phyloP scores from a whole-genome alignment of 1,140 invertebrate species.

The Panulirus ornatus region DNA sequence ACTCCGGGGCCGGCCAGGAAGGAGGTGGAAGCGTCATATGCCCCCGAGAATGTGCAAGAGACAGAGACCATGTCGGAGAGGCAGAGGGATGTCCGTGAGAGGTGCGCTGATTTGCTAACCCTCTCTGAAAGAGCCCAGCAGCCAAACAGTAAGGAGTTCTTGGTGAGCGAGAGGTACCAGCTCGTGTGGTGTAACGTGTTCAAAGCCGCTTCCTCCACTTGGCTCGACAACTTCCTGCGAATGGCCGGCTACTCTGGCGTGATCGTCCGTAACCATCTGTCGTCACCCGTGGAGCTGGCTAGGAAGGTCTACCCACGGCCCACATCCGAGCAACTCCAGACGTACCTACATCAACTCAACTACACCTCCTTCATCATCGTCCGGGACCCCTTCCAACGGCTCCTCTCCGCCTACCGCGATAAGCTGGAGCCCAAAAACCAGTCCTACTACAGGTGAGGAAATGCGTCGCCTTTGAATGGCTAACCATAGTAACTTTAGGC shows the following conservation, averaged over 20 bases:
- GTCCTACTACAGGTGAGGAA: slow-evolving; percentile 20
- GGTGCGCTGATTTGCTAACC: neutral
- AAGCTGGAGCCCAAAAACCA: slow-evolving; percentile 78
- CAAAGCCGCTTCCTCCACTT: slow-evolving; percentile 91
- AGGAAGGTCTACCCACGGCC: slow-evolving; percentile 20
- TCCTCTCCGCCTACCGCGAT: slow-evolving; percentile 81
- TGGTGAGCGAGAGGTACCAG: slow-evolving; percentile 86
- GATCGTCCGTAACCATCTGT: slow-evolving; percentile 69
- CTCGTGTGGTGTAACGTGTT: slow-evolving; percentile 92
- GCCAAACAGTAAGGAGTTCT: slow-evolving; percentile 82
- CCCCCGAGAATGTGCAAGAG: too few relatives aligned
- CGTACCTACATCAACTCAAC: slow-evolving; percentile 74
- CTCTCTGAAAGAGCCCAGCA: neutral
- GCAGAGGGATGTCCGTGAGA: neutral
- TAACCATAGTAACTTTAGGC: too few relatives aligned
- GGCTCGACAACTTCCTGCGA: slow-evolving; percentile 87
- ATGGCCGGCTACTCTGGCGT: slow-evolving; percentile 80
- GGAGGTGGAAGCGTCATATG: too few relatives aligned
- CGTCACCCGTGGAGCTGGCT: slow-evolving; percentile 27
- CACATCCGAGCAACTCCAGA: neutral
- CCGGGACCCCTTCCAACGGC: slow-evolving; percentile 80
- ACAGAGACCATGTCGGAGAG: neutral
- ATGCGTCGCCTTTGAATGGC: too few relatives aligned
- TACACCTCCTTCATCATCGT: slow-evolving; percentile 78
- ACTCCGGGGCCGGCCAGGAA: too few relatives aligned